A percentile compares a stretch with the other conserved stretches of the same genome.
phyloP scores from a whole-genome alignment of 2,888 invertebrate genomes.

The Marasmarcha lunaedactyla region DNA sequence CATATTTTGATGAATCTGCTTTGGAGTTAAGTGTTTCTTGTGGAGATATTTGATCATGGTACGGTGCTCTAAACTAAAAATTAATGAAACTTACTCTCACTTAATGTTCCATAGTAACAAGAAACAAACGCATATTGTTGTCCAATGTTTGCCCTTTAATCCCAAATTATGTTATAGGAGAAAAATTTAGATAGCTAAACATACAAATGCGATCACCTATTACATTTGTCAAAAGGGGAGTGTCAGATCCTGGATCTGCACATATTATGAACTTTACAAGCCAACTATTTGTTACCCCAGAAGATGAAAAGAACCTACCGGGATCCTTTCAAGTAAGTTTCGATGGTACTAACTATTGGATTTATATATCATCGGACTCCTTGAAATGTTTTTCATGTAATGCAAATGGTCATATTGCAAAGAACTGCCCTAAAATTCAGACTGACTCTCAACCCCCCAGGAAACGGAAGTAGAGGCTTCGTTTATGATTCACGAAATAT shows the following conservation, averaged over 20 bases:
- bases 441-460: neutral
- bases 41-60: no score
- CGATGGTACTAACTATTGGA: constrained; percentile 12
- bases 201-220: constrained; percentile 7
- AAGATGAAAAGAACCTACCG: constrained; percentile 7
- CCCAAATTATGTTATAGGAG: constrained; percentile 5
- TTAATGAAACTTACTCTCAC: no score
- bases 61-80: no score
- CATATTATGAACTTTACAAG: constrained; percentile 9
- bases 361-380: constrained; percentile 9
- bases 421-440: constrained; percentile 5
- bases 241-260: constrained; percentile 6
- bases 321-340: constrained; percentile 11
- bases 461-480: neutral
- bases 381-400: constrained; percentile 13
- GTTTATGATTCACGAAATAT: neutral
- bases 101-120: constrained; percentile 4
- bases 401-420: constrained; percentile 7
- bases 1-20: no score
- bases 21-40: no score
- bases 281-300: constrained; percentile 9
- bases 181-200: constrained; percentile 7
- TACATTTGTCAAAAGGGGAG: constrained; percentile 6
- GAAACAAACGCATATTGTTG: constrained; percentile 2
- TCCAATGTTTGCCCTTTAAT: constrained; percentile 12